Conservation (phyloP, 1,140 invertebrate genomes). For the Ditylenchus dipsaci region DNA sequence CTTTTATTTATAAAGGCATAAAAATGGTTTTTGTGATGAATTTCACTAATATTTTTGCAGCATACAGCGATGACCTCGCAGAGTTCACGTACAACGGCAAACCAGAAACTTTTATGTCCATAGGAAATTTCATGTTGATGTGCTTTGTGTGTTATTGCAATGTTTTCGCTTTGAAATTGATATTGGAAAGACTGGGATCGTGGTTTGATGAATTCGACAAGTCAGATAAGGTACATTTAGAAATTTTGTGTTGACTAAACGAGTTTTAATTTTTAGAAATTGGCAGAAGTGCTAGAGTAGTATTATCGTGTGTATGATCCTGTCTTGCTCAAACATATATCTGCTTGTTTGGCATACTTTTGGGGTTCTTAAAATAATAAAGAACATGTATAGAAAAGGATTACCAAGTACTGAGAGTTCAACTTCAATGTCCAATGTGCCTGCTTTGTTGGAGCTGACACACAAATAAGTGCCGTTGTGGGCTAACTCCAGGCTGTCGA, state of each 20-base stretch:
- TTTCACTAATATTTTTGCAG: not conserved
- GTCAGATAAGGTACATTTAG: not conserved
- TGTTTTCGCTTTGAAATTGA: not conserved
- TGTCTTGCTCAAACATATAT: not conserved
- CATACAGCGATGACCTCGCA: not conserved
- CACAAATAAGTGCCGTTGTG: conserved; percentile 43
- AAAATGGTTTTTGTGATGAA: too few species aligned
- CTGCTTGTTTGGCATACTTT: not conserved
- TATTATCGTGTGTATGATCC: too few species aligned
- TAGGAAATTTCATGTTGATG: conserved; percentile 15
- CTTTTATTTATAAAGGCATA: too few species aligned
- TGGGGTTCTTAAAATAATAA: not conserved
- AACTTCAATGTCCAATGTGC: conserved; percentile 45
- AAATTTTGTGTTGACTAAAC: too few species aligned
- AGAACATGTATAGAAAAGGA: too few species aligned
- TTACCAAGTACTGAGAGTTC: conserved; percentile 42
- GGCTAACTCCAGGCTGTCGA: conserved; percentile 27
- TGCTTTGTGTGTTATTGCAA: conserved; percentile 21
- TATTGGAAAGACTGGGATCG: conserved; percentile 3
- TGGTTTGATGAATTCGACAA: conserved; percentile 1
- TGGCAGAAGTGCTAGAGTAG: too few species aligned
- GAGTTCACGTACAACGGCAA: conserved; percentile 5
- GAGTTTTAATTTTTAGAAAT: too few species aligned
- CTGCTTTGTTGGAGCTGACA: conserved; percentile 46
- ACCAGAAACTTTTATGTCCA: not conserved